Conservation (phyloP, 2,113 vertebrate genomes). For the Regulus satrapa region DNA sequence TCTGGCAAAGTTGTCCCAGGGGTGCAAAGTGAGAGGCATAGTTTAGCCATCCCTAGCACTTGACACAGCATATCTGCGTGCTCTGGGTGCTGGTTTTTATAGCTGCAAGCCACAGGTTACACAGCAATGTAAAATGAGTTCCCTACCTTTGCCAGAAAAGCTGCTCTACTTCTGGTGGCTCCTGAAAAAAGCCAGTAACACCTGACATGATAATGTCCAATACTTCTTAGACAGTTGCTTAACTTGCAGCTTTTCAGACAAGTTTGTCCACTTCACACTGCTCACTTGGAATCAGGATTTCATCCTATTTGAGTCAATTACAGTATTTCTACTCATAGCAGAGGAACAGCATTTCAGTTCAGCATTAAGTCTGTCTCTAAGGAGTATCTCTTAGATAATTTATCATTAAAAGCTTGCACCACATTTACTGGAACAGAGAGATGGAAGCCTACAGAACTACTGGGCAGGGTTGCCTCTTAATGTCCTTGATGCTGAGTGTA, state of each 20-base stretch:
- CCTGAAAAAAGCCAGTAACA: not conserved
- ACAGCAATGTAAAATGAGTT: not conserved
- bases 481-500: not conserved
- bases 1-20: fast-evolving
- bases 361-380: not conserved
- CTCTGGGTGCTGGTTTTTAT: not conserved
- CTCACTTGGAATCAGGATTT: not conserved
- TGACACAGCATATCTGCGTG: fast-evolving
- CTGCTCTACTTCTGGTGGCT: not conserved
- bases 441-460: not conserved
- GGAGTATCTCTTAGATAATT: not conserved
- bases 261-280: not conserved
- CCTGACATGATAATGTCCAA: not conserved
- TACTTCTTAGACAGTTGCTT: not conserved
- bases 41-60: not conserved
- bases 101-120: not conserved
- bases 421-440: not conserved
- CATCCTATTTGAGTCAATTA: not conserved
- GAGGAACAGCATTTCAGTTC: not conserved
- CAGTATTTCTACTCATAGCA: not conserved
- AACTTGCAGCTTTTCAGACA: not conserved
- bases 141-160: not conserved
- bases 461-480: not conserved
- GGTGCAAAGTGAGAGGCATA: not conserved
- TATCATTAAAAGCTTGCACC: not conserved